Evolutionary conservation across 2,113 vertebrate species (phyloP).

Genomic region (Pontoporia blainvillei): DNA sequence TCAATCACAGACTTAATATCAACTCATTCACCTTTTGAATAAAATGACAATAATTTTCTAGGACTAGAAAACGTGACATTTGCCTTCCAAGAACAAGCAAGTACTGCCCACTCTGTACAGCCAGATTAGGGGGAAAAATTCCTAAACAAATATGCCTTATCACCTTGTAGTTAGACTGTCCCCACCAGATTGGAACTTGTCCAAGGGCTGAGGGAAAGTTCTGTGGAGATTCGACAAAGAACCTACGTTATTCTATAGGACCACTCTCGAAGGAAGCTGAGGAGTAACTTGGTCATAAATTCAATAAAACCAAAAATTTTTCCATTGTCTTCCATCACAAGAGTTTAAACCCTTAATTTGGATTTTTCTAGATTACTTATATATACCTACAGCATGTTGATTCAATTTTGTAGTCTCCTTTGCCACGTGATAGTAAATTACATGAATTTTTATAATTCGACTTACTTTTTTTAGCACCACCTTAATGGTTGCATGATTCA

Average conservation of each 20-base stretch:
- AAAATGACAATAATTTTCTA: not conserved
- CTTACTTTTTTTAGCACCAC: not conserved
- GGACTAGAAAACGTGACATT: not conserved
- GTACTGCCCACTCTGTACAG: not conserved
- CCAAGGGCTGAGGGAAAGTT: too few species aligned
- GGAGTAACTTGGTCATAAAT: not conserved
- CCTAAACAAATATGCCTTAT: not conserved
- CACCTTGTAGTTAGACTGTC: too few species aligned
- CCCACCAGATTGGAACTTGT: not conserved
- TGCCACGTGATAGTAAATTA: not conserved
- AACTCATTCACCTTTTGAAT: conserved; percentile 10
- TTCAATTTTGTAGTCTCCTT: not conserved
- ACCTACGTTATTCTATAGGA: not conserved
- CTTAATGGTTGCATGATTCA: not conserved
- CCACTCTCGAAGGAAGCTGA: not conserved
- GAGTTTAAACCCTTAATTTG: not conserved
- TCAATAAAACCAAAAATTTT: not conserved
- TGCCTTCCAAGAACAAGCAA: not conserved
- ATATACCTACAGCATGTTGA: not conserved
- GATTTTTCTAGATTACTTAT: not conserved
- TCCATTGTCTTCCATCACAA: not conserved
- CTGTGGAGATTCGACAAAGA: not conserved
- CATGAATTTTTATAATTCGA: not conserved
- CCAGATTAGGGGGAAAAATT: not conserved
- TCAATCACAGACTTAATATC: conserved; percentile 70